Evolutionary conservation across 2,113 vertebrate species (phyloP).

Genomic region (Chauna torquata): DNA sequence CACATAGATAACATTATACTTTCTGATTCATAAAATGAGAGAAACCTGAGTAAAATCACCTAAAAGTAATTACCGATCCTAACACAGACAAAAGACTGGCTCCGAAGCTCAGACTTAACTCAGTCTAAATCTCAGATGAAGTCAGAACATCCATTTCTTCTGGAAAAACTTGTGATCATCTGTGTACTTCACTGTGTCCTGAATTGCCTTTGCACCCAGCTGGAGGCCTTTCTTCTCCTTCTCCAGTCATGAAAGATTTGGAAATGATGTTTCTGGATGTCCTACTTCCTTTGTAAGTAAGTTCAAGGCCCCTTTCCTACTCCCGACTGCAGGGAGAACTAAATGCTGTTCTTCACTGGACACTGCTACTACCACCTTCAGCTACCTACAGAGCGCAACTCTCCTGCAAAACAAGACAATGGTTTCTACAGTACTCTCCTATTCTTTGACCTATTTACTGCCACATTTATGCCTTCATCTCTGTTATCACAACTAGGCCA

Average conservation of each 20-base stretch:
- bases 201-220: neutral
- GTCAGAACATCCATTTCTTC: neutral
- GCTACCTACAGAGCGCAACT: neutral
- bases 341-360: neutral
- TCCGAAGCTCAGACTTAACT: neutral
- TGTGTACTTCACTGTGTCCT: neutral
- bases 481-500: neutral
- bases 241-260: neutral
- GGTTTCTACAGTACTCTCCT: neutral
- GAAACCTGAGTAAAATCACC: neutral
- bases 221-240: neutral
- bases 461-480: neutral
- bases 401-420: neutral
- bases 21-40: neutral
- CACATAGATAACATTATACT: neutral
- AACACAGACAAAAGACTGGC: neutral
- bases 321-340: rapidly evolving
- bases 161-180: neutral
- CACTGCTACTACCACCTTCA: neutral
- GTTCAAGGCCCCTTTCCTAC: neutral
- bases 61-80: neutral
- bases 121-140: neutral
- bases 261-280: neutral
- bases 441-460: neutral
- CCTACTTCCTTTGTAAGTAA: neutral